Evolutionary conservation across 2,113 vertebrate species (phyloP).

Genomic region (Gopherus evgoodei): DNA sequence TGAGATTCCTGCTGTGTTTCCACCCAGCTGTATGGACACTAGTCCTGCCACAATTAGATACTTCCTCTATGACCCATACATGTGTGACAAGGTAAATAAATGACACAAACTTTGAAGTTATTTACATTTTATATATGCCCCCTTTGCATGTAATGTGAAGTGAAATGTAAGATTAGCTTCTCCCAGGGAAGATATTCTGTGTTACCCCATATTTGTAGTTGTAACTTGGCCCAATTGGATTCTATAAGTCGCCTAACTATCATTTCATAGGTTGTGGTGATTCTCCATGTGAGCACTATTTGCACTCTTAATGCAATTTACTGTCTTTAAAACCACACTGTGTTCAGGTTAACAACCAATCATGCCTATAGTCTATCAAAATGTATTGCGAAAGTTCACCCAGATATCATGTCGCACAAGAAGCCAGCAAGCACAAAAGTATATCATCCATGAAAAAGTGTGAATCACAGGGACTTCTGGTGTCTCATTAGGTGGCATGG

Average conservation of each 20-base stretch:
- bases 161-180: not conserved
- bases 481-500: not conserved
- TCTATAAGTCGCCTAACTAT: not conserved
- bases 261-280: not conserved
- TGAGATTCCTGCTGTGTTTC: not conserved
- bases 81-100: not conserved
- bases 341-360: not conserved
- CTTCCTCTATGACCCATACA: not conserved
- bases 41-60: not conserved
- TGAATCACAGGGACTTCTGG: not conserved
- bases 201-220: accelerated
- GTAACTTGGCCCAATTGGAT: not conserved
- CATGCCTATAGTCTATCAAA: not conserved
- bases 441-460: not conserved
- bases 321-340: not conserved
- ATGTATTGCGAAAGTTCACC: not conserved
- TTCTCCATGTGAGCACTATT: not conserved
- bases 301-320: not conserved
- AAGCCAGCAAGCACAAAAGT: not conserved
- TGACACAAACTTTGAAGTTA: not conserved
- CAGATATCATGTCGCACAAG: not conserved
- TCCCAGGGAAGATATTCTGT: not conserved
- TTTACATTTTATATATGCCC: not conserved
- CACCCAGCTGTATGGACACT: not conserved
- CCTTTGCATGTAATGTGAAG: not conserved